These are phyloP conservation scores for Furcula furcula DNA, from an alignment of 2,888 invertebrate species.

Conservation along the genomic window DNA sequence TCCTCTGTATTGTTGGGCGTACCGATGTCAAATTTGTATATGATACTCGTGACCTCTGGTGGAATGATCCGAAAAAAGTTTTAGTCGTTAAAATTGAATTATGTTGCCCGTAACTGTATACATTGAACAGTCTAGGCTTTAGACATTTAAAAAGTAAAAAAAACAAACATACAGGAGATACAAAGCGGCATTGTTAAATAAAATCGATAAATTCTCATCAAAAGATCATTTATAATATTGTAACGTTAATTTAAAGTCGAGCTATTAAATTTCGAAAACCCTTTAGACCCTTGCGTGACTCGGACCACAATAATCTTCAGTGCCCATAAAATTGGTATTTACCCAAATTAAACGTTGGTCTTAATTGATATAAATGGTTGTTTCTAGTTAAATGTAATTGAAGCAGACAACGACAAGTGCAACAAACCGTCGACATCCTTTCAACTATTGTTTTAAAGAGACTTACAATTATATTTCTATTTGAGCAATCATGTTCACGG, in stretches of 20 bases:
- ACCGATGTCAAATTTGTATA: conserved; percentile 36
- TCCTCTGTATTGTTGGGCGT: conserved; percentile 26
- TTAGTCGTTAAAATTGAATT: conserved; percentile 7
- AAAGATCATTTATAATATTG: conserved; percentile 39
- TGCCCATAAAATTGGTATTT: conserved; percentile 77
- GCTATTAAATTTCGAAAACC: conserved; percentile 67
- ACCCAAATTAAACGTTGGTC: conserved; percentile 70
- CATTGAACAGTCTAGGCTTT: conserved; percentile 16
- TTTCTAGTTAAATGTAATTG: conserved; percentile 76
- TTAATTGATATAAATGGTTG: conserved; percentile 79
- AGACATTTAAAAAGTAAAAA: conserved; percentile 13
- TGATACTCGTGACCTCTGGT: conserved; percentile 32
- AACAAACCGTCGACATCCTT: conserved; percentile 31
- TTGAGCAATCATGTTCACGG: conserved; percentile 13
- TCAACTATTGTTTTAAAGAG: conserved; percentile 18
- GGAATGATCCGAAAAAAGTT: conserved; percentile 17
- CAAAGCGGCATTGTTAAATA: conserved; percentile 15
- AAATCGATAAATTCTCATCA: conserved; percentile 60
- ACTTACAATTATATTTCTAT: conserved; percentile 16
- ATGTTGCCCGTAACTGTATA: background rate
- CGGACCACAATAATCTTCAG: conserved; percentile 61
- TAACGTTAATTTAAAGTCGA: conserved; percentile 41
- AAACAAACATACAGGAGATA: conserved; percentile 4
- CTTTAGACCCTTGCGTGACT: conserved; percentile 49
- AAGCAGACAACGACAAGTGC: conserved; percentile 52